Evolutionary conservation across 1,140 invertebrate species (phyloP), one percentile per base, ranked within the genome.

Genomic region (Diprion similis): DNA sequence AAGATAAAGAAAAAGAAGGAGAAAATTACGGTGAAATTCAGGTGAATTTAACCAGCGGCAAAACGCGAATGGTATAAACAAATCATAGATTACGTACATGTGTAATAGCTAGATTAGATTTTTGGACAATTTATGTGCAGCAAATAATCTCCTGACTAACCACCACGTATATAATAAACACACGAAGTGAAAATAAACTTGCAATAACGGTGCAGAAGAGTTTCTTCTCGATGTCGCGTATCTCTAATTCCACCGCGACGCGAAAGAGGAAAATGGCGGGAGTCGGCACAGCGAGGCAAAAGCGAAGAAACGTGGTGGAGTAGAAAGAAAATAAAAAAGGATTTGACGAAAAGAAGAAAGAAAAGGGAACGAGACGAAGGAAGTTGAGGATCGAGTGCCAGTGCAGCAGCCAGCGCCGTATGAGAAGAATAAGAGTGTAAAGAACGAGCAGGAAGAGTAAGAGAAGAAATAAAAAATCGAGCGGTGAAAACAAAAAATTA

Each of bases 121-220:
- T 37, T 37, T 37, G 2, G 2, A 37, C 24, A 37, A 37, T 37
- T 37, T 1, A 37, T 1, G 0, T 37, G 24, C 24, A 37, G 2
- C 24, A 37, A 37, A 37, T 37, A 37, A 37, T 37, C 24, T 37
- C 24, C 24, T 37, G 24, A 37, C 1, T 6, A 37, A 1, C 24
- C 6, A 37, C 24, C 1, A 37, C 1, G n/a, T n/a, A 37, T 37
- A 37, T 1, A 1, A 37, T 6, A 37, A 37, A 37, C 1, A 37
- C 24, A 37, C 24, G 24, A 6, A 37, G 72, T 65, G 51, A 46
- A 72, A 71, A 72, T 77, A 78, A 79, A 79, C 78, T 73, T 73
- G 24, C 73, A 77, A 78, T 77, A 80, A 79, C 76, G 72, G 48
- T 70, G 59, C 47, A 37, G 24, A 37, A 37, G 24, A 37, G 24